Evolutionary conservation across 2,797 vertebrate species (phyloP), one percentile per base, ranked within the genome.

Genomic region (Smutsia temminckii): DNA sequence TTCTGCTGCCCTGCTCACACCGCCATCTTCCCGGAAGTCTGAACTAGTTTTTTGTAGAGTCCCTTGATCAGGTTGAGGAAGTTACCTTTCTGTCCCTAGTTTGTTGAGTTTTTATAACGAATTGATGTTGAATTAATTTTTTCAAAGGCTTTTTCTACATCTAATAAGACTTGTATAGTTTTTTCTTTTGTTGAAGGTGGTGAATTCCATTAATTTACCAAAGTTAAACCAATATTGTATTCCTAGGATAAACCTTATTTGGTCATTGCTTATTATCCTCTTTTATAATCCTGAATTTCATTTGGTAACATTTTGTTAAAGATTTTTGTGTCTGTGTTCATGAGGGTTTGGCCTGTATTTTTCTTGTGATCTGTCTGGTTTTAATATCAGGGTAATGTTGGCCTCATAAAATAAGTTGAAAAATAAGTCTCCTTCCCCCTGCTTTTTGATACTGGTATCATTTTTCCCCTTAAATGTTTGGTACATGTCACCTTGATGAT

Each of bases 161-260:
- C 34, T 83, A 40, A 61, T 77, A 55, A 91, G 55, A 21, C 17
- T 71, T 29, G 6, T 46, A 4, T 46, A 77, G 27, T 53, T 83
- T 69, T 72, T 78, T 86, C 74, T 57, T 29, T 85, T 86, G 21
- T 63, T 61, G 12, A 69, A 57, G 9, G 9, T 42, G n/a, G 34
- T 72, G 27, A 51, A 69, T 86, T 81, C 18, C 23, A 55, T 61
- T 90, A n/a, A 42, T 87, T 87, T 94, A 69, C 72, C 21, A 29
- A 63, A 78, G 83, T 92, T 77, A 94, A 89, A 66, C 59, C 21
- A 92, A 64, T 37, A 18, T 80, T 86, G 25, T 57, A 71, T 86
- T 79, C 25, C 46, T 75, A 9, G 21, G 40, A 59, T 63, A 77
- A 92, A 77, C 34, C 9, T 32, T 10, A 34, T 49, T 80, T 53